Conservation (phyloP, 2,797 vertebrate genomes). For the Sebastes hubbsi region DNA sequence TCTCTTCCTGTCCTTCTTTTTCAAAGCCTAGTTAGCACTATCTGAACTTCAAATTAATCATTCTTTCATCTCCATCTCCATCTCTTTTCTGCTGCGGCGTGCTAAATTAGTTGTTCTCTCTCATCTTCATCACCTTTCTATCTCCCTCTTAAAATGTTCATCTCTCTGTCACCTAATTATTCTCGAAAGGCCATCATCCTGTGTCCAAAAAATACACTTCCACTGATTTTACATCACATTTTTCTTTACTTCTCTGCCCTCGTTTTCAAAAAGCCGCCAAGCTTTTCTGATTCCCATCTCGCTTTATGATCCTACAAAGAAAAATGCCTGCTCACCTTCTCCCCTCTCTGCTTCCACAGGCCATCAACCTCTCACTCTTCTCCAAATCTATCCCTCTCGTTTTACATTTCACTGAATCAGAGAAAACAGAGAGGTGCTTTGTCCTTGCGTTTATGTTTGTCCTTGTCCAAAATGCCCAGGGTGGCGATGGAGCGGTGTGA, state of each 20-base stretch:
- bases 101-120: conserved; percentile 50
- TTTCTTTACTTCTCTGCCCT: conserved; percentile 8
- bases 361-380: conserved; percentile 40
- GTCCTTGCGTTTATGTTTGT: conserved; percentile 66
- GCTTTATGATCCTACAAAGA: background rate
- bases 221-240: conserved; percentile 25
- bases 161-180: conserved; percentile 12
- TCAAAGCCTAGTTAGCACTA: conserved; percentile 34
- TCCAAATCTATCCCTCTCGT: conserved; percentile 39
- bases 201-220: background rate
- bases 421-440: conserved; percentile 59
- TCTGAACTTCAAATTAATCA: conserved; percentile 49
- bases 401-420: conserved; percentile 77
- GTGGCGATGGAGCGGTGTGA: conserved; percentile 40
- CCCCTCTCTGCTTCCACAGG: conserved; percentile 45
- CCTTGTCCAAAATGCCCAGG: conserved; percentile 58
- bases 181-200: conserved; percentile 10
- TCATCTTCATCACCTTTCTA: conserved; percentile 39
- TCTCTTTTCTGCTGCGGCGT: conserved; percentile 23
- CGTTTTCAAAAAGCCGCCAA: conserved; percentile 17
- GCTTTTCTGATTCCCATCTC: background rate
- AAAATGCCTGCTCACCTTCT: conserved; percentile 22
- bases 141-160: background rate
- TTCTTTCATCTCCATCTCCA: conserved; percentile 33
- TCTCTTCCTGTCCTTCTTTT: conserved; percentile 9